Evolutionary conservation across 92 coral and sea anemone species (phyloP).

Genomic region (Actinostola sp.): DNA sequence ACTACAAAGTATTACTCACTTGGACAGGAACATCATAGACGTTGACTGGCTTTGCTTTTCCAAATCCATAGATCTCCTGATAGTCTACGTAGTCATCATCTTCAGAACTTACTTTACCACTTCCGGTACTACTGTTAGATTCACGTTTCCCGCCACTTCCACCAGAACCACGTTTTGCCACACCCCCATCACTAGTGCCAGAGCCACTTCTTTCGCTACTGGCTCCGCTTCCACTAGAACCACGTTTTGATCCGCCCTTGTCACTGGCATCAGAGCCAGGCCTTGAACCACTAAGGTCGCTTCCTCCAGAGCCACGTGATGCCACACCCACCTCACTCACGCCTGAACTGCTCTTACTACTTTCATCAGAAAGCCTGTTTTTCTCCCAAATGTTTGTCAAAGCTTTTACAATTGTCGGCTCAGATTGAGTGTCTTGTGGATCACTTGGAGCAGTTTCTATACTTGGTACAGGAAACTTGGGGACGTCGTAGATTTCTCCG

Average conservation of each 20-base stretch:
- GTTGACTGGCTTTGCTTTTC: constrained; percentile 63
- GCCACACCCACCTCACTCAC: constrained; percentile 15
- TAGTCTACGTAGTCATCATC: constrained; percentile 98
- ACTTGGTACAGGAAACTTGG: constrained; percentile 27
- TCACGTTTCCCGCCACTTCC: constrained; percentile 52
- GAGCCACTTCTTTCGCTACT: background rate
- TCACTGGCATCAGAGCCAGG: constrained; percentile 19
- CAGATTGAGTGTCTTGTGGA: constrained; percentile 8
- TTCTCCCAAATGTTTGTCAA: constrained; percentile 1
- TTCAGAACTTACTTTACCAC: constrained; percentile 72
- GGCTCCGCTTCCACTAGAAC: background rate
- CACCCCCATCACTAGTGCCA: background rate
- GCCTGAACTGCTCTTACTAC: constrained; percentile 17
- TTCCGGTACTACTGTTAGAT: constrained; percentile 57
- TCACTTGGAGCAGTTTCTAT: constrained; percentile 15
- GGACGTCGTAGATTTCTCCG: constrained; percentile 70
- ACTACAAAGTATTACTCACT: constrained; percentile 69
- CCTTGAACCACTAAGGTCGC: constrained; percentile 14
- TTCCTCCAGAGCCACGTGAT: constrained; percentile 30
- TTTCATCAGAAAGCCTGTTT: background rate
- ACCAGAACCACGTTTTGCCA: constrained; percentile 12
- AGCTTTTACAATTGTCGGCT: constrained; percentile 8
- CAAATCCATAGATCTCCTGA: constrained; percentile 92
- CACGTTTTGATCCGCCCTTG: constrained; percentile 4
- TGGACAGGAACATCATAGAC: constrained; percentile 85